Evolutionary conservation across 1,140 invertebrate genomes (phyloP).

Genomic region (Drosophila sp.): DNA sequence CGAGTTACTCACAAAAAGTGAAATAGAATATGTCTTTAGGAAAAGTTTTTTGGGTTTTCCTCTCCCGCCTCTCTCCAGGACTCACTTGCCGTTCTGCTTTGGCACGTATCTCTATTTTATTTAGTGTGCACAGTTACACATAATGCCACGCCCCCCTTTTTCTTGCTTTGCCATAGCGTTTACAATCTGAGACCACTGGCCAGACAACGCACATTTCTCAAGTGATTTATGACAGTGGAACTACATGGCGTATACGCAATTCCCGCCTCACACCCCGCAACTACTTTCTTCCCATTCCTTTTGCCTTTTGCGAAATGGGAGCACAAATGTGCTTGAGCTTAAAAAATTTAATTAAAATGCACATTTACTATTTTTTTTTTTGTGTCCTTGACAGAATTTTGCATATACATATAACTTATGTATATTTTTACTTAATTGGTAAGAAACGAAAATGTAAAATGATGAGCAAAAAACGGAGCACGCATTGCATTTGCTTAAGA

Average conservation of each 20-base stretch:
- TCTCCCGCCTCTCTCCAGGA: background rate
- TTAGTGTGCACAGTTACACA: constrained; percentile 73
- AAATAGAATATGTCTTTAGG: constrained; percentile 32
- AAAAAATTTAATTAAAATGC: constrained; percentile 80
- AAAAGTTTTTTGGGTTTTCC: constrained; percentile 22
- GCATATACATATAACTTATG: constrained; percentile 48
- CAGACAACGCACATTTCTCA: constrained; percentile 52
- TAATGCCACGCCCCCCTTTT: constrained; percentile 42
- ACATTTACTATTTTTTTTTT: constrained; percentile 56
- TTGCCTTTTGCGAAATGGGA: constrained; percentile 30
- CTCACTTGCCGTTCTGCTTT: constrained; percentile 27
- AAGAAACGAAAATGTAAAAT: constrained; percentile 39
- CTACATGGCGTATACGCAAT: constrained; percentile 64
- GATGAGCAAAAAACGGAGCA: constrained; percentile 35
- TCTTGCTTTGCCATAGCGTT: background rate
- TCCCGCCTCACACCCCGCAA: constrained; percentile 36
- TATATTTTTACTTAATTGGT: constrained; percentile 70
- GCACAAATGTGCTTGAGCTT: constrained; percentile 34
- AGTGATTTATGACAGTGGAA: constrained; percentile 73
- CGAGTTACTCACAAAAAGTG: background rate
- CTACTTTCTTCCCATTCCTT: constrained; percentile 46
- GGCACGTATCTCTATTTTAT: constrained; percentile 74
- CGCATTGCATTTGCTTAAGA: constrained; percentile 1
- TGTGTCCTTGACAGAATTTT: constrained; percentile 75
- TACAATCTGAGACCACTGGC: constrained; percentile 14